phyloP scores from a whole-genome alignment of 2,113 vertebrate genomes.

The Hemichromis elongatus region DNA sequence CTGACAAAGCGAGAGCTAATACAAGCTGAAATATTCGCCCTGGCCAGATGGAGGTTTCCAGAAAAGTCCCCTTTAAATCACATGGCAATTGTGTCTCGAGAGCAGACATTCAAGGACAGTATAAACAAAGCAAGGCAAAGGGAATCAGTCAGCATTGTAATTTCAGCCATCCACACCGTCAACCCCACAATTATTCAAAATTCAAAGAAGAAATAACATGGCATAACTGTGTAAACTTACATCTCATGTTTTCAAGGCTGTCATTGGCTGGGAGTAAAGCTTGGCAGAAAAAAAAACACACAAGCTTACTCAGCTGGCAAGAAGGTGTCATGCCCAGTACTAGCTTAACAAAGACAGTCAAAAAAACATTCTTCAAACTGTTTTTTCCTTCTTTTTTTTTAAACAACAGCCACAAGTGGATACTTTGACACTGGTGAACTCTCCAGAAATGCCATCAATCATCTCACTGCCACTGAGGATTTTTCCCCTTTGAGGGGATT shows the following conservation, averaged over 20 bases:
- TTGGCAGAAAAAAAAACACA: constrained; percentile 15
- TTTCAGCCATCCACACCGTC: background rate
- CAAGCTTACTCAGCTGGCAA: constrained; percentile 30
- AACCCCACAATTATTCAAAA: background rate
- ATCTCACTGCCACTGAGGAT: constrained; percentile 5
- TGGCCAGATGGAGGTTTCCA: constrained; percentile 31
- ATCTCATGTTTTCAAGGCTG: background rate
- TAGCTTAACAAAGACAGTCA: constrained; percentile 36
- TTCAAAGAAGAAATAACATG: background rate
- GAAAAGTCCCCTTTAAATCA: constrained; percentile 24
- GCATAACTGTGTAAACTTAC: background rate
- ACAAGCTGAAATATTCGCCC: constrained; percentile 52
- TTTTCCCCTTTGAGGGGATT: constrained; percentile 33
- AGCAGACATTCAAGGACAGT: constrained; percentile 13
- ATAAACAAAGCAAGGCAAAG: constrained; percentile 18
- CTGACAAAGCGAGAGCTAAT: constrained; percentile 53
- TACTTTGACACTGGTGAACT: constrained; percentile 48
- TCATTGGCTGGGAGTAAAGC: background rate
- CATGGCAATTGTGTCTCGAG: constrained; percentile 4
- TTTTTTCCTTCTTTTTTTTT: background rate
- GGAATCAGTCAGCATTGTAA: background rate
- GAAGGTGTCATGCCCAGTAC: constrained; percentile 8
- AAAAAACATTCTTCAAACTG: constrained; percentile 37
- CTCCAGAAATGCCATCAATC: constrained; percentile 48
- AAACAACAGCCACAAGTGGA: constrained; percentile 47